Percentiles rank a stretch among this genome's conserved stretches.
Conservation (phyloP, 2,888 invertebrate species). For the Microdon myrmicae region DNA sequence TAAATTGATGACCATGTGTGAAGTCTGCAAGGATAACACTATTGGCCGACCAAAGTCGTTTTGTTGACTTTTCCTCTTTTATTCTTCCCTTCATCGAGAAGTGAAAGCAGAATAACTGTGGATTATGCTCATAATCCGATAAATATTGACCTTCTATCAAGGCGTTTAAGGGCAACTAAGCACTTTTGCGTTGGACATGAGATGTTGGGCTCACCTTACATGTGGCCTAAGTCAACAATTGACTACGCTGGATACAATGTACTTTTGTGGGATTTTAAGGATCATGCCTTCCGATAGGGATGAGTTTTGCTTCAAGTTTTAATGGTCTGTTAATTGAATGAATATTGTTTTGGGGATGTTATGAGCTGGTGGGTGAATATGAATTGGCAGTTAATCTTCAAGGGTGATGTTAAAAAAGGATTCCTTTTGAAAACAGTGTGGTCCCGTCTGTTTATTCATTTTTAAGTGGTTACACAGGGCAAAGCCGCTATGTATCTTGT, state of each 20-base stretch:
- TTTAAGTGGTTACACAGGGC: no score
- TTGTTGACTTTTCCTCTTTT: no score
- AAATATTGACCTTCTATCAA: constrained; percentile 48
- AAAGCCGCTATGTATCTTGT: no score
- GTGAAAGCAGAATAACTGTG: constrained; percentile 30
- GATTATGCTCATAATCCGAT: constrained; percentile 45
- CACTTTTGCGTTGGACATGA: constrained; percentile 32
- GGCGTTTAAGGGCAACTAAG: constrained; percentile 44
- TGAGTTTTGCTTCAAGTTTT: constrained; percentile 19
- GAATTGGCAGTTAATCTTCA: no score
- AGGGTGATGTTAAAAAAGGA: no score
- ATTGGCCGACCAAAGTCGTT: constrained; percentile 11
- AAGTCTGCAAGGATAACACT: constrained; percentile 17
- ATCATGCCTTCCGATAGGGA: constrained; percentile 10
- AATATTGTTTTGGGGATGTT: constrained; percentile 14
- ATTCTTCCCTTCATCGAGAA: constrained; percentile 6
- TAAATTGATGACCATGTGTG: constrained; percentile 48
- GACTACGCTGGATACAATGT: neutral
- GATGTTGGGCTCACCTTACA: constrained; percentile 17
- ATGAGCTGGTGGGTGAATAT: no score
- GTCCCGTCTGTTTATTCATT: no score
- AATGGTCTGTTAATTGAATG: constrained; percentile 42
- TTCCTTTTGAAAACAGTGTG: no score
- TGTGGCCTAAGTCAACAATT: constrained; percentile 38
- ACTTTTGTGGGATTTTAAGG: constrained; percentile 15